Evolutionary conservation across 2,113 vertebrate genomes (phyloP).

Genomic region (Eubucco bourcierii): DNA sequence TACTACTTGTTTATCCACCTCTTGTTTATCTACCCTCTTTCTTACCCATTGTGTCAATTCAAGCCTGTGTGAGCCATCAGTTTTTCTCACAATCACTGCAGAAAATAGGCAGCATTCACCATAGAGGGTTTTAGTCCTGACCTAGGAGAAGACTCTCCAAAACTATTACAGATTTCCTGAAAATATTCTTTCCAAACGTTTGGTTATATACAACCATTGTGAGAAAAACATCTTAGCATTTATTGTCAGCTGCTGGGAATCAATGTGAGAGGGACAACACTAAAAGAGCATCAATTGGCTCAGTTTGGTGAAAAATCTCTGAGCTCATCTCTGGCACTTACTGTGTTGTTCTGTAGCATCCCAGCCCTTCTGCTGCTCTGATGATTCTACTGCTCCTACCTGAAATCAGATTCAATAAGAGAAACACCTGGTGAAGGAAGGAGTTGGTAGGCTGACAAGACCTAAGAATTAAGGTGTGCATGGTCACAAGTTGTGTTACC

Average conservation of each 20-base stretch:
- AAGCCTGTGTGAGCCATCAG: not conserved
- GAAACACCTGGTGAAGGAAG: too few species aligned
- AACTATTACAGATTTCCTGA: not conserved
- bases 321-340: not conserved
- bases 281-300: not conserved
- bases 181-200: not conserved
- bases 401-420: too few species aligned
- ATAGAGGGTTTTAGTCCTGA: not conserved
- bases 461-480: too few species aligned
- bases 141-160: not conserved
- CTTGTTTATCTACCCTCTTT: not conserved
- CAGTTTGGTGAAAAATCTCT: not conserved
- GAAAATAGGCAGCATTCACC: not conserved
- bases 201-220: not conserved
- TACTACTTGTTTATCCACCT: not conserved
- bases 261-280: not conserved
- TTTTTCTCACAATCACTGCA: not conserved
- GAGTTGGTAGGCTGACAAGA: too few species aligned
- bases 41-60: not conserved
- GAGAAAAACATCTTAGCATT: not conserved
- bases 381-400: not conserved
- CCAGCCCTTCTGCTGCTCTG: not conserved
- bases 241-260: not conserved
- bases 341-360: not conserved
- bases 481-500: too few species aligned